These are phyloP conservation scores for Zoroaster sp. DNA, from an alignment of 53 echinoderm and acorn worm species.

Conservation along the genomic window DNA sequence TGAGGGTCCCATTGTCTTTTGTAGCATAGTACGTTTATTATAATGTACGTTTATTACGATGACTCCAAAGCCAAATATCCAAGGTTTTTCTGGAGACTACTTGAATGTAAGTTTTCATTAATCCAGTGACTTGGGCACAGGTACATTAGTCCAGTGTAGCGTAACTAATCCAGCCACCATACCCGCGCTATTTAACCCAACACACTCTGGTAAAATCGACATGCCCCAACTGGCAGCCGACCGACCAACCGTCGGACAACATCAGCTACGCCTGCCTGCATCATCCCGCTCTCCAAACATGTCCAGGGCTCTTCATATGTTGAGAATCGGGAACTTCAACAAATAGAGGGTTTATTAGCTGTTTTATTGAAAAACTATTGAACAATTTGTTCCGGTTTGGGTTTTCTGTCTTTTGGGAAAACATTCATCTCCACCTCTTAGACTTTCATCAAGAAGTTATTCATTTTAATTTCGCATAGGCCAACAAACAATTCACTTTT, in stretches of 20 bases:
- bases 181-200: conserved; percentile 28
- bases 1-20: no score
- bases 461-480: no score
- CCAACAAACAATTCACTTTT: no score
- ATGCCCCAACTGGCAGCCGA: not conserved
- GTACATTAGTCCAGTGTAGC: conserved; percentile 45
- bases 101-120: not conserved
- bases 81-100: not conserved
- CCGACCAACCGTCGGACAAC: not conserved
- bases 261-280: conserved; percentile 42
- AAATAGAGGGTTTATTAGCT: not conserved
- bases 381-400: not conserved
- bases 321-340: not conserved
- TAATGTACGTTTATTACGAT: not conserved
- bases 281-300: not conserved
- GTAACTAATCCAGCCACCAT: conserved; percentile 21
- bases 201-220: not conserved
- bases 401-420: no score
- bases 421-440: no score
- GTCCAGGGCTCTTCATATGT: conserved; percentile 5
- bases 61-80: not conserved
- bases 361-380: not conserved
- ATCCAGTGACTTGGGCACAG: conserved; percentile 6
- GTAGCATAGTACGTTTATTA: no score
- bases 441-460: no score